Evolutionary conservation across 2,888 invertebrate genomes (phyloP).

Genomic region (Zaprionus bogoriensis): DNA sequence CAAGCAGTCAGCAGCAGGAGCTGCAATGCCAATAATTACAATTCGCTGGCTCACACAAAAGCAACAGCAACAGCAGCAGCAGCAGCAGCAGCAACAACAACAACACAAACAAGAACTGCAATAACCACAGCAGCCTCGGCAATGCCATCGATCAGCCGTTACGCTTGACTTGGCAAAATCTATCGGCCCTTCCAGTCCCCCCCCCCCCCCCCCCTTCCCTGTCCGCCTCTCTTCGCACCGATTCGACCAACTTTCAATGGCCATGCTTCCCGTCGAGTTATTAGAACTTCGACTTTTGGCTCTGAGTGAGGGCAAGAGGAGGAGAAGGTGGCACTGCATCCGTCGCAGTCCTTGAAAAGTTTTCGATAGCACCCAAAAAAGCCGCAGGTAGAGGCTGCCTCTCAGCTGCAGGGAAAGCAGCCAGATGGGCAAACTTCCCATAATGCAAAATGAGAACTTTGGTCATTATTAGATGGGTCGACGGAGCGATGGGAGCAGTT

Average conservation of each 20-base stretch:
- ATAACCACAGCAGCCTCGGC: constrained; percentile 15
- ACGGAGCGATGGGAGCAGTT: constrained; percentile 8
- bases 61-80: constrained; percentile 16
- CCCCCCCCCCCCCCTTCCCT: background rate
- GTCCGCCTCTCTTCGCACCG: no score
- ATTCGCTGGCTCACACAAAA: constrained; percentile 53
- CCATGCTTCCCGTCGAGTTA: constrained; percentile 56
- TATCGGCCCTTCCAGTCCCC: constrained; percentile 28
- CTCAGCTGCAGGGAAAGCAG: background rate
- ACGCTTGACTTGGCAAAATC: constrained; percentile 50
- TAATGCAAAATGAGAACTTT: constrained; percentile 71
- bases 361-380: constrained; percentile 44
- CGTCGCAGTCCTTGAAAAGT: constrained; percentile 73
- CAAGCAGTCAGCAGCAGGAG: constrained; percentile 16
- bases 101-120: constrained; percentile 6
- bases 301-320: constrained; percentile 5
- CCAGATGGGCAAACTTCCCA: constrained; percentile 36
- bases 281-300: constrained; percentile 55
- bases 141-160: constrained; percentile 53
- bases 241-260: constrained; percentile 61
- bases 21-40: constrained; percentile 71
- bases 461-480: constrained; percentile 57
- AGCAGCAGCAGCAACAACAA: constrained; percentile 7
- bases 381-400: background rate
- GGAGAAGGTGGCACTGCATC: constrained; percentile 34